Base-by-base conservation (phyloP, 2,797 vertebrate species). In the Cirrhinus mrigala region DNA sequence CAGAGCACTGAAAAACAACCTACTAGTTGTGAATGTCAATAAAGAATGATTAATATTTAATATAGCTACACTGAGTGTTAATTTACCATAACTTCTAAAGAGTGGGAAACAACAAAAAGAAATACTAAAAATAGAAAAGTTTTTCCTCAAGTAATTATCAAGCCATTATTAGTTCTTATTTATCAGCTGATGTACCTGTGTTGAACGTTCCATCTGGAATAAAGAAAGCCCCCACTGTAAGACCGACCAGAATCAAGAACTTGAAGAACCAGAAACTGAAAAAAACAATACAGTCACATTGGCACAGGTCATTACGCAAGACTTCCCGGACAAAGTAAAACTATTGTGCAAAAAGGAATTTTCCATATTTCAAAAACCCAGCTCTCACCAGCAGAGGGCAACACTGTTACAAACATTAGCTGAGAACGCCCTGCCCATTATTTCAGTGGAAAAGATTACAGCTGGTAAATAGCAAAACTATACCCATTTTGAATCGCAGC, bases 211-310 rank as follows among this genome's bases (percentile, higher is more conserved):
- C 97, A 0, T 97, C 95, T 0, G 97, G 98, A 84, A 99, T 98
- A 92, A 97, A 99, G 93, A 99, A 98, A 7, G 97, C 97, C 0
- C 98, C 98, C 87, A 98, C 97, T 0, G 95, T 96, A 88, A 99
- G 94, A 27, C 96, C 97, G 52, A 98, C 92, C 80, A 99, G 92
- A 83, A 95, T 6, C 89, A 99, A 94, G 87, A 99, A 96, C 90
- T 99, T 99, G 92, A 99, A 96, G 93, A 99, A 97, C 98, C 98
- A 99, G 94, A 98, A 99, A 54, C 98, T 99, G 87, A 37, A 78
- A 60, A 29, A 71, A 2, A 66, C 58, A 16, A 48, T 12, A 22
- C n/a, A 69, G 75, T 77, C 84, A 75, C 68, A 85, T 4, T 33
- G 8, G 33, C 15, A 69, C 6, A 7, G 6, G 29, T 29, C 40